Percentiles rank a stretch among this genome's conserved stretches.
phyloP scores from a whole-genome alignment of 2,113 vertebrate genomes.

The Eptesicus fuscus region DNA sequence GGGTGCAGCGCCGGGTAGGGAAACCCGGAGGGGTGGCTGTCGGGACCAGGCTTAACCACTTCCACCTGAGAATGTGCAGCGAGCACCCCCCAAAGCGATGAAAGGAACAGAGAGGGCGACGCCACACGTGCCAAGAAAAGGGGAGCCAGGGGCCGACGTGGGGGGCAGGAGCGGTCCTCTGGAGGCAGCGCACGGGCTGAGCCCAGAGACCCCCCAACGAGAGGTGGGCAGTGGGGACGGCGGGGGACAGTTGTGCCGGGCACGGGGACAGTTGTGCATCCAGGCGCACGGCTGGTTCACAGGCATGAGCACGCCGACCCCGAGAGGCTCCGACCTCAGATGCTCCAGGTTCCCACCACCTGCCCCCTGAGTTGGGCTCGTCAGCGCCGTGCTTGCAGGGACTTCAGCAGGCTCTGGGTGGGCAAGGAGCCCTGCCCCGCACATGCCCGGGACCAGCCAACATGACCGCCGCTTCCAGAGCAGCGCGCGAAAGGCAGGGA shows the following conservation, averaged over 20 bases:
- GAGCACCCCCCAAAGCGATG: slow-evolving; percentile 63
- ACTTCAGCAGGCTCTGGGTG: not conserved
- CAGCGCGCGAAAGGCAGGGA: rapidly evolving
- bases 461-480: rapidly evolving
- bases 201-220: not conserved
- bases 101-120: slow-evolving; percentile 29
- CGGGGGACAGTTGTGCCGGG: not conserved
- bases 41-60: slow-evolving; percentile 56
- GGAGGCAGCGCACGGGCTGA: not conserved
- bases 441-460: rapidly evolving
- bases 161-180: not conserved
- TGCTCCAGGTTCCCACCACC: rapidly evolving
- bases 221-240: not conserved
- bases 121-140: not conserved
- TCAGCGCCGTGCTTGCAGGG: rapidly evolving
- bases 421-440: not conserved
- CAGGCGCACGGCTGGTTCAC: rapidly evolving
- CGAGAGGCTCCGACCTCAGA: rapidly evolving
- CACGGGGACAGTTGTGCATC: not conserved
- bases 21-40: slow-evolving; percentile 1
- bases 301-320: rapidly evolving
- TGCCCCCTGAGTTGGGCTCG: rapidly evolving
- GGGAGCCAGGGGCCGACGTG: not conserved
- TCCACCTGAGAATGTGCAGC: slow-evolving; percentile 71
- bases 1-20: not conserved